Conservation (phyloP, 2,113 vertebrate genomes). For the Acanthochromis polyacanthus region DNA sequence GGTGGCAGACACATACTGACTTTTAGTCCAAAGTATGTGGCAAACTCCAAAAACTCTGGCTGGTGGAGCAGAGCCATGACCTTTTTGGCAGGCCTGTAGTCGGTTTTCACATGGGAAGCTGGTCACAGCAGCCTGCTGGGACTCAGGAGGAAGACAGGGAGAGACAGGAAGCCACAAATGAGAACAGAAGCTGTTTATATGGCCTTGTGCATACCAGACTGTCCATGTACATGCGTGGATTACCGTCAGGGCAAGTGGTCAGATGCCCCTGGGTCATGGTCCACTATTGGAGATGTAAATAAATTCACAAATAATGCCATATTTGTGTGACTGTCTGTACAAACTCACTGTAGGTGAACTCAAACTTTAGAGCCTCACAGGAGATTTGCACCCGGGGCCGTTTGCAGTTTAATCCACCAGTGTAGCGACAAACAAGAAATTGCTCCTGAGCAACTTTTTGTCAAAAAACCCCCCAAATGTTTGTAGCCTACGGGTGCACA, state of each 20-base stretch:
- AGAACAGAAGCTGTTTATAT: conserved; percentile 72
- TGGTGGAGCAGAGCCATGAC: conserved; percentile 22
- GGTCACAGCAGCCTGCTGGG: conserved; percentile 34
- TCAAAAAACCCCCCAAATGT: neutral
- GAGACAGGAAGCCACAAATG: conserved; percentile 74
- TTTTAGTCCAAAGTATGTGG: neutral
- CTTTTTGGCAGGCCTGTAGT: conserved; percentile 43
- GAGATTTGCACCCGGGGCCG: neutral
- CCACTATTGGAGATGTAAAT: conserved; percentile 42
- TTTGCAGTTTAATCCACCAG: neutral
- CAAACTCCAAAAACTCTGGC: conserved; percentile 16
- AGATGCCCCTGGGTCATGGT: conserved; percentile 30
- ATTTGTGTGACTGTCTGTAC: neutral
- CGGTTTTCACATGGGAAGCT: conserved; percentile 74
- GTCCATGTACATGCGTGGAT: conserved; percentile 54
- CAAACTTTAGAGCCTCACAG: neutral
- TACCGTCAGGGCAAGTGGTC: conserved; percentile 48
- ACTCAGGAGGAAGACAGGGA: conserved; percentile 47
- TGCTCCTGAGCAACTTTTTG: conserved; percentile 1
- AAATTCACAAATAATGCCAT: conserved; percentile 28
- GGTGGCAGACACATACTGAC: neutral
- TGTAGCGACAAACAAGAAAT: neutral
- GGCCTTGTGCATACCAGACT: conserved; percentile 63
- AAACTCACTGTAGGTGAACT: conserved; percentile 39
- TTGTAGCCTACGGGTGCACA: conserved; percentile 10